Evolutionary conservation across 2,797 vertebrate species (phyloP).

Genomic region (Peromyscus nudipes): DNA sequence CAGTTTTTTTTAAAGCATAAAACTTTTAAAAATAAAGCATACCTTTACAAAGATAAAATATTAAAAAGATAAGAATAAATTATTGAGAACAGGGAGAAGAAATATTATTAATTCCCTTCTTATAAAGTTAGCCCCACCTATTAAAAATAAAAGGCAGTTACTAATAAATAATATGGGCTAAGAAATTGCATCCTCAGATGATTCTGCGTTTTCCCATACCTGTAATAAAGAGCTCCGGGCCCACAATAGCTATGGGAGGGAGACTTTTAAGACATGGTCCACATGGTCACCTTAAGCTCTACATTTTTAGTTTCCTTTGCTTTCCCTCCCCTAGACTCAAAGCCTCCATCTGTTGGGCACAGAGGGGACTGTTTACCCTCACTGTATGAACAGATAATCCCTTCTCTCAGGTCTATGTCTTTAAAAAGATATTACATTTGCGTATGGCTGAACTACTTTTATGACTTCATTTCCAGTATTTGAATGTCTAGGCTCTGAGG

Average conservation of each 20-base stretch:
- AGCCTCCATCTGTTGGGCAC: slow-evolving; percentile 81
- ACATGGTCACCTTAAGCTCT: slow-evolving; percentile 69
- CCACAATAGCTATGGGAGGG: slow-evolving; percentile 1
- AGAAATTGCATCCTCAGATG: background rate
- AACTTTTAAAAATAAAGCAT: background rate
- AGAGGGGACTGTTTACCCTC: slow-evolving; percentile 78
- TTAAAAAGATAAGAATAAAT: slow-evolving; percentile 18
- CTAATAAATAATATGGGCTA: background rate
- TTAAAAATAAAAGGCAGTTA: background rate
- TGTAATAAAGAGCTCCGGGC: background rate
- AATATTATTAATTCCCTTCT: slow-evolving; percentile 23
- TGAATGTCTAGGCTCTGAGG: slow-evolving; percentile 71
- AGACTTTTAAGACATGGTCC: slow-evolving; percentile 54
- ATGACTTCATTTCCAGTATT: slow-evolving; percentile 82
- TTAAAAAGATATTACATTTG: slow-evolving; percentile 84
- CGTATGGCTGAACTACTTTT: slow-evolving; percentile 79
- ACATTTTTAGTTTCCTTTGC: slow-evolving; percentile 74
- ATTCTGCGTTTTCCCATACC: slow-evolving; percentile 40
- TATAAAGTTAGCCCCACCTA: background rate
- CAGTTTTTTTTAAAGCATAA: background rate
- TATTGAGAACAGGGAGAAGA: background rate
- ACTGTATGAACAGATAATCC: slow-evolving; percentile 81
- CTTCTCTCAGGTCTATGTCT: slow-evolving; percentile 75
- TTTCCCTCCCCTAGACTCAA: slow-evolving; percentile 71
- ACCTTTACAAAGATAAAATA: slow-evolving; percentile 35